Conservation (phyloP, 2,888 invertebrate genomes). For the Pantelozetes paolii region DNA sequence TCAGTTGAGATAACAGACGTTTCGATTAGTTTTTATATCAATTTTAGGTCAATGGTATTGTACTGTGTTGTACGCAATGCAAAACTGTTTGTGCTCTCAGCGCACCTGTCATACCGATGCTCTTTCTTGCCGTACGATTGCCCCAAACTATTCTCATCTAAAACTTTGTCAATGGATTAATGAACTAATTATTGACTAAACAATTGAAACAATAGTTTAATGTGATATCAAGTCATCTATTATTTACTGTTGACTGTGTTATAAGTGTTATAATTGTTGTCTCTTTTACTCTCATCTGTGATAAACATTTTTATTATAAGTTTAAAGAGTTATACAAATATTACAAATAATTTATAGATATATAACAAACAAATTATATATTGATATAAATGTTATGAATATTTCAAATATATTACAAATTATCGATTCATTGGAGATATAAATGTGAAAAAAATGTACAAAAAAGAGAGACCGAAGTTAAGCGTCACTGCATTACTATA, state of each 20-base stretch:
- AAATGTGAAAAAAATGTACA: conserved; percentile 54
- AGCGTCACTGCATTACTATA: conserved; percentile 64
- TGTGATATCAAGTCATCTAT: conserved; percentile 15
- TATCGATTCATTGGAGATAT: conserved; percentile 4
- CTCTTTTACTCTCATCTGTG: conserved; percentile 3
- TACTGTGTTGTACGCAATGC: neutral
- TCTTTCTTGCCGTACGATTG: neutral
- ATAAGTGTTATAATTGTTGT: neutral
- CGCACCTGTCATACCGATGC: neutral
- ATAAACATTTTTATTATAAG: conserved; percentile 4
- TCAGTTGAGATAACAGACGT: neutral
- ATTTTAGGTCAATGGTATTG: conserved; percentile 8
- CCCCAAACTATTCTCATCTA: neutral
- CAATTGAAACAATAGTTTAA: neutral
- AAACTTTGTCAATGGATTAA: neutral
- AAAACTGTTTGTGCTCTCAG: neutral
- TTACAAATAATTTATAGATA: neutral
- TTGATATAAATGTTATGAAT: neutral
- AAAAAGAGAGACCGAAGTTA: conserved; percentile 81
- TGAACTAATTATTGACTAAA: neutral
- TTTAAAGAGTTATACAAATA: neutral
- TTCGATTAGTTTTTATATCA: conserved; percentile 12
- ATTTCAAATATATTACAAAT: neutral
- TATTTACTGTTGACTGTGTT: neutral
- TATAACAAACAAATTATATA: neutral